phyloP scores from a whole-genome alignment of 2,113 vertebrate genomes.

The Cepphus grylle region DNA sequence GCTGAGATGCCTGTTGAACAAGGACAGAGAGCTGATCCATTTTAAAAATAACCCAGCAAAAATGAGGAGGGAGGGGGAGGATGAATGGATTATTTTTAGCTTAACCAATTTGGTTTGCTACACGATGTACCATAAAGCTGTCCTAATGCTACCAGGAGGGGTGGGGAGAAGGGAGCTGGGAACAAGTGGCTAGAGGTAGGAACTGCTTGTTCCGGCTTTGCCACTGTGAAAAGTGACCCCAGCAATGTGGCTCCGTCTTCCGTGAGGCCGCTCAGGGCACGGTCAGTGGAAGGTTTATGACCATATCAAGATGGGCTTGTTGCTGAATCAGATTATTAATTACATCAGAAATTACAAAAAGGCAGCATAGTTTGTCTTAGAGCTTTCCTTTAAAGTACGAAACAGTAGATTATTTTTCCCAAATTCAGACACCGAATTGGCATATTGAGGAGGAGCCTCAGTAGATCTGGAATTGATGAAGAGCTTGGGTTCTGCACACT shows the following conservation, averaged over 20 bases:
- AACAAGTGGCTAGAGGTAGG: background rate
- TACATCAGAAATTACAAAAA: background rate
- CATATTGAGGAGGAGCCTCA: background rate
- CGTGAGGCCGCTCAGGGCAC: background rate
- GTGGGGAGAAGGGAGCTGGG: background rate
- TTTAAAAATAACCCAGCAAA: constrained; percentile 6
- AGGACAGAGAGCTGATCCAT: background rate
- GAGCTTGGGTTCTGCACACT: background rate
- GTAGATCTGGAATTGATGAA: background rate
- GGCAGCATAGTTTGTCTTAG: background rate
- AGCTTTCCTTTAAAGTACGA: background rate
- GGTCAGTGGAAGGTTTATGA: background rate
- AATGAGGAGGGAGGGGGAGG: background rate
- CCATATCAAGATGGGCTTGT: background rate
- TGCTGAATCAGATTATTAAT: background rate
- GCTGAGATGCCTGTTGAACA: background rate
- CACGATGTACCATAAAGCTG: background rate
- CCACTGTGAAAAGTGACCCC: background rate
- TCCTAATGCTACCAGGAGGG: background rate
- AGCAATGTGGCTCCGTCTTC: background rate
- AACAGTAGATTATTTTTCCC: background rate
- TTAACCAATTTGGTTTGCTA: background rate
- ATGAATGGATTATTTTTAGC: background rate
- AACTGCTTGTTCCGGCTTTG: background rate
- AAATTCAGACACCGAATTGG: background rate